Evolutionary conservation across 2,797 vertebrate species (phyloP).

Genomic region (Benthosema pterotum): DNA sequence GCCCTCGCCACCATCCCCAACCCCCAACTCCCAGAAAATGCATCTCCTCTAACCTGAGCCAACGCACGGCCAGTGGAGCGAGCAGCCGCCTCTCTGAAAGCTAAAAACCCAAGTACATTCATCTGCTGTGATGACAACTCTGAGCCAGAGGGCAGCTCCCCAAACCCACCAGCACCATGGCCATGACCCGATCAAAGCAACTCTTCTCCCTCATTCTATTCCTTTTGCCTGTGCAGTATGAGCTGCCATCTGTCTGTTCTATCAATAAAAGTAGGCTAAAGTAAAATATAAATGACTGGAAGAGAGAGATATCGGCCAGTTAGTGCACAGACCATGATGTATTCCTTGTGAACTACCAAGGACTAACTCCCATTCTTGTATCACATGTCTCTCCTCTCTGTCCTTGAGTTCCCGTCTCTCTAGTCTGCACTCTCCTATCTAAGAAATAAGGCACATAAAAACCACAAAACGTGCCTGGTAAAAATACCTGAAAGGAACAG

Average conservation of each 20-base stretch:
- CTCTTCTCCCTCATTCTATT: conserved; percentile 30
- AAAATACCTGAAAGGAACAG: too few relatives aligned
- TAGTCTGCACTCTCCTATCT: too few relatives aligned
- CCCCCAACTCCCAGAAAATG: conserved; percentile 46
- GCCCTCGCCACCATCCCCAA: conserved; percentile 23
- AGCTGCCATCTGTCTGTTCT: conserved; percentile 26
- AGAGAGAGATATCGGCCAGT: conserved; percentile 6
- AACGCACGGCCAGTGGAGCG: conserved; percentile 61
- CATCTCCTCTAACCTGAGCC: conserved; percentile 67
- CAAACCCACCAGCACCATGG: conserved; percentile 30
- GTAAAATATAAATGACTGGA: conserved; percentile 43
- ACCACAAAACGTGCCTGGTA: too few relatives aligned
- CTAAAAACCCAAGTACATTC: conserved; percentile 69
- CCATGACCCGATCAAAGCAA: conserved; percentile 52
- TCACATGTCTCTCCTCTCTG: too few relatives aligned
- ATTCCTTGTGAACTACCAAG: too few relatives aligned
- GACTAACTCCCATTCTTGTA: too few relatives aligned
- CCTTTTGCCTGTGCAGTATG: conserved; percentile 22
- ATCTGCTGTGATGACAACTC: conserved; percentile 63
- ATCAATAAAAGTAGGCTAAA: conserved; percentile 39
- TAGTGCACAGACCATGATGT: too few relatives aligned
- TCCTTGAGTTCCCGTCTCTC: too few relatives aligned
- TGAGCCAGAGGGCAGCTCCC: conserved; percentile 40
- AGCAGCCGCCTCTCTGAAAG: conserved; percentile 53
- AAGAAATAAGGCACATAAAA: too few relatives aligned